Percentiles rank a stretch among this genome's conserved stretches.
phyloP scores from a whole-genome alignment of 2,113 vertebrate species.

The Gadus chalcogrammus region DNA sequence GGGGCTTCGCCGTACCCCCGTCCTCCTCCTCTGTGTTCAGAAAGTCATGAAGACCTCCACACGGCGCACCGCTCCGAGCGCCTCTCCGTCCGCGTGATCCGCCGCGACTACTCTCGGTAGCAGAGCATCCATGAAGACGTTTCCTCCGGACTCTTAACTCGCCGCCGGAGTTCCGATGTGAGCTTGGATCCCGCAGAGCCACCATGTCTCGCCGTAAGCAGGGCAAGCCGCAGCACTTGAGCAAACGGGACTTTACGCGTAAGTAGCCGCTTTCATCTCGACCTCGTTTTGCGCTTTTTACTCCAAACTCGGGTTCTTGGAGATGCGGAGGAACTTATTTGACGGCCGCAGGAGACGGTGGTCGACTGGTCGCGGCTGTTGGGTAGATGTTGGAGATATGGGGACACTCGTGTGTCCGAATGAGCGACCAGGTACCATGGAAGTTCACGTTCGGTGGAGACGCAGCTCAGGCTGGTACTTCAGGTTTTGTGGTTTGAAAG shows the following conservation, averaged over 20 bases:
- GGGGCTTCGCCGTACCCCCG: slow-evolving; percentile 86
- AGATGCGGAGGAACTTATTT: slow-evolving; percentile 35
- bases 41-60: slow-evolving; percentile 93
- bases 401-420: no score
- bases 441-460: no score
- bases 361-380: no score
- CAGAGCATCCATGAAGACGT: slow-evolving; percentile 96
- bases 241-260: slow-evolving; percentile 99
- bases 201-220: slow-evolving; percentile 99
- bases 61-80: slow-evolving; percentile 72
- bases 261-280: slow-evolving; percentile 79
- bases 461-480: not conserved
- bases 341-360: no score
- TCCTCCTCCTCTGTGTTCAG: slow-evolving; percentile 56
- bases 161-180: slow-evolving; percentile 75
- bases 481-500: not conserved
- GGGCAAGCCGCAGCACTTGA: slow-evolving; percentile 99
- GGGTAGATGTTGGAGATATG: not conserved
- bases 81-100: slow-evolving; percentile 77
- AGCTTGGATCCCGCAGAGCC: slow-evolving; percentile 74
- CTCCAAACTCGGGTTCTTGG: not conserved
- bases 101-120: slow-evolving; percentile 77
- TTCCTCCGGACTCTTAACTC: slow-evolving; percentile 89
- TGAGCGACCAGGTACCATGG: no score
- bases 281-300: slow-evolving; percentile 39